Conservation (phyloP, 2,797 vertebrate genomes). For the Rhadinocentrus ornatus region DNA sequence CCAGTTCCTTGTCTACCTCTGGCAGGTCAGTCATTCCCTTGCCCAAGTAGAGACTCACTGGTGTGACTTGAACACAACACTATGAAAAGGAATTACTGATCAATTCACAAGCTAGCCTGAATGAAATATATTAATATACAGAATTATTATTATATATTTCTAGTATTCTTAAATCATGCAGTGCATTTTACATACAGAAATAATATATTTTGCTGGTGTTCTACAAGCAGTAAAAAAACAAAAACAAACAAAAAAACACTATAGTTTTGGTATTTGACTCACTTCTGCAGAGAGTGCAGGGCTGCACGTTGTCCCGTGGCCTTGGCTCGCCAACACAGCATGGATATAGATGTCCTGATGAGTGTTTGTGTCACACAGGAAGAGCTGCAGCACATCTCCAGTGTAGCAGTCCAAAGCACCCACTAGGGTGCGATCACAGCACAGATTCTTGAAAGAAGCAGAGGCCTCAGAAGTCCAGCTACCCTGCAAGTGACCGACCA, state of each 20-base stretch:
- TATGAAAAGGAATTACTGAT: slow-evolving; percentile 28
- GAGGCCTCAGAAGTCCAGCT: slow-evolving; percentile 85
- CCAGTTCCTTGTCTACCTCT: slow-evolving; percentile 45
- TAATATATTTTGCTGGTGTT: not conserved
- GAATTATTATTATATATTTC: not conserved
- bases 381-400: slow-evolving; percentile 87
- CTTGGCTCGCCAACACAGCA: slow-evolving; percentile 78
- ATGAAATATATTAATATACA: not conserved
- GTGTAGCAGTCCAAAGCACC: slow-evolving; percentile 87
- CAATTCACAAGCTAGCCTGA: not conserved
- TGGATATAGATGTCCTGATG: slow-evolving; percentile 90
- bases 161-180: not conserved
- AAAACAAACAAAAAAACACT: not conserved
- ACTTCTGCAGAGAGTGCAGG: slow-evolving; percentile 58
- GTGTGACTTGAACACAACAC: slow-evolving; percentile 63
- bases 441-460: slow-evolving; percentile 84
- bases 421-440: slow-evolving; percentile 85
- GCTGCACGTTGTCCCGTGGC: slow-evolving; percentile 79
- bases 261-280: slow-evolving; percentile 29
- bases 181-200: not conserved
- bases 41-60: slow-evolving; percentile 78
- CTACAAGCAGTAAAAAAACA: not conserved
- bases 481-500: slow-evolving; percentile 68
- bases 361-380: slow-evolving; percentile 91
- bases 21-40: slow-evolving; percentile 62